Evolutionary conservation across 1,140 invertebrate genomes (phyloP), one percentile per base, ranked within the genome.

Genomic region (Plodia interpunctella): DNA sequence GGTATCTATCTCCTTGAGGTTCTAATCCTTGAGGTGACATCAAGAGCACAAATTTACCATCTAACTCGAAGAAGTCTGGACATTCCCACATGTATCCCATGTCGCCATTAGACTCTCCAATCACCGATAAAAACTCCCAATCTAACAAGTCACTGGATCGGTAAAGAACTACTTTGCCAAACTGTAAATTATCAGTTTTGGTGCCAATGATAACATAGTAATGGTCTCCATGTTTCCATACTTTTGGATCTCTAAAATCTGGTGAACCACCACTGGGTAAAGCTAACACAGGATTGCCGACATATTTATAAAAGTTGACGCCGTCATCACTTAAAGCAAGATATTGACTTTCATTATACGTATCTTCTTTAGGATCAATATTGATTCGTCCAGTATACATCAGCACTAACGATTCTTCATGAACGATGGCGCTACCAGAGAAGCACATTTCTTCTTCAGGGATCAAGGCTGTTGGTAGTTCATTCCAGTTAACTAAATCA

Each of bases 191-290:
- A 0, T 51, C 21, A 15, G 82, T 88, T 69, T 83, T 83, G 57
- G 80, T 88, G 20, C 88, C 89, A 25, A 90, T 66, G 9, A 90
- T 65, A 17, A 84, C 83, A 60, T 86, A 90, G 67, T 76, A 90
- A 50, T 81, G 44, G 13, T 86, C 76, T n/a, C 74, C 81, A 54
- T 83, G 65, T 44, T 73, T 79, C 87, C 88, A 90, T 0, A 73
- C 79, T 68, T 90, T 90, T 8, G 89, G 89, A 58, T 90, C 89
- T n/a, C 89, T 68, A 58, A 90, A 90, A 57, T 89, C 87, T 15
- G 82, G 72, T 0, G 78, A 78, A 18, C 67, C 66, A 28, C 84
- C 80, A 0, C 81, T 80, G 10, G 79, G 60, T 13, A 38, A 38
- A 38, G 35, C 13, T n/a, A 89, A 57, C 8, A 90, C 81, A 8